Conservation (phyloP, 1,140 invertebrate species). For the Anoplophora glabripennis region DNA sequence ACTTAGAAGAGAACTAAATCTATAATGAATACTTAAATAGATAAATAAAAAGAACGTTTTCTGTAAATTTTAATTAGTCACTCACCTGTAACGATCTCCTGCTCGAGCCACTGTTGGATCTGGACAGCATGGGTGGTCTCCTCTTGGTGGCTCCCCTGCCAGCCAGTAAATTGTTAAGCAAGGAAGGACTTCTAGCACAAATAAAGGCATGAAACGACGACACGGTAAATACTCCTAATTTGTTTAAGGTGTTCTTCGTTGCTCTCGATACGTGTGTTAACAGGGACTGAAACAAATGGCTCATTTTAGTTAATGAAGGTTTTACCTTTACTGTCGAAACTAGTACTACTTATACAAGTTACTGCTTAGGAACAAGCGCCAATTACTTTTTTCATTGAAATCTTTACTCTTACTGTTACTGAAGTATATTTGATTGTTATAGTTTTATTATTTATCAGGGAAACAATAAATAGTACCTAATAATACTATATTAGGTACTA, state of each 20-base stretch:
- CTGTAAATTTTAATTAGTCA: neutral
- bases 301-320: too few relatives aligned
- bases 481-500: too few relatives aligned
- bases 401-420: too few relatives aligned
- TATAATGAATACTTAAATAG: too few relatives aligned
- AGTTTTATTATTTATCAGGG: too few relatives aligned
- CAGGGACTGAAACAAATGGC: slow-evolving; percentile 68
- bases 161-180: slow-evolving; percentile 88
- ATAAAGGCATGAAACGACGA: slow-evolving; percentile 98
- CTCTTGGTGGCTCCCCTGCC: slow-evolving; percentile 86
- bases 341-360: too few relatives aligned
- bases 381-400: too few relatives aligned
- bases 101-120: slow-evolving; percentile 84
- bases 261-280: slow-evolving; percentile 92
- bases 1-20: too few relatives aligned
- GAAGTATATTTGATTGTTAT: too few relatives aligned
- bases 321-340: too few relatives aligned
- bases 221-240: slow-evolving; percentile 94
- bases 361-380: too few relatives aligned
- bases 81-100: slow-evolving; percentile 73
- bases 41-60: neutral
- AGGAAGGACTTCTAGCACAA: slow-evolving; percentile 87
- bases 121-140: slow-evolving; percentile 77
- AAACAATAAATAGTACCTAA: too few relatives aligned
- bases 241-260: slow-evolving; percentile 92